These are phyloP conservation scores for Petrolisthes manimaculis DNA, from an alignment of 2,888 invertebrate genomes.

Conservation along the genomic window DNA sequence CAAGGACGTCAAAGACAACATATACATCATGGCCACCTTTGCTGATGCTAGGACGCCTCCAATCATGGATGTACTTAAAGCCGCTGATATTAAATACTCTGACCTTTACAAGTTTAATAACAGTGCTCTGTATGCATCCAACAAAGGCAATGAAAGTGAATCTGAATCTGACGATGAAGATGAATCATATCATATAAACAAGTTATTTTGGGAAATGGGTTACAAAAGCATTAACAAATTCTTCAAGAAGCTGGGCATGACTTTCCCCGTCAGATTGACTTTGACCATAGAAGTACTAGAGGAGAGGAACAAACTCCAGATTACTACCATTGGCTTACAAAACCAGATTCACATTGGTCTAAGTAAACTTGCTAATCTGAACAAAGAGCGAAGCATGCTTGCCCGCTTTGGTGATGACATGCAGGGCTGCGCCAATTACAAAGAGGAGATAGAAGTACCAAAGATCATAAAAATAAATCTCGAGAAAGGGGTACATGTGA, in stretches of 20 bases:
- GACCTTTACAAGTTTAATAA: constrained; percentile 66
- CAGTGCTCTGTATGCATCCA: constrained; percentile 61
- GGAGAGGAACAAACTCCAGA: constrained; percentile 62
- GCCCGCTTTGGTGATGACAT: constrained; percentile 57
- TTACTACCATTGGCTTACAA: constrained; percentile 59
- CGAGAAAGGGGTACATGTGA: constrained; percentile 62
- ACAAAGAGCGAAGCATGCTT: constrained; percentile 59
- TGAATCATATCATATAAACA: constrained; percentile 26
- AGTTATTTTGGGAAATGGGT: constrained; percentile 63
- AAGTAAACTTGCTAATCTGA: constrained; percentile 42
- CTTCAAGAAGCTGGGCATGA: constrained; percentile 54
- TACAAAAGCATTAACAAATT: constrained; percentile 60
- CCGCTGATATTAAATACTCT: constrained; percentile 57
- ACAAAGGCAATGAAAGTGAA: background rate
- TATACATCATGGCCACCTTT: constrained; percentile 66
- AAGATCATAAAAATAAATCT: constrained; percentile 50
- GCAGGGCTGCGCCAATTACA: constrained; percentile 66
- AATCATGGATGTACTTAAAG: constrained; percentile 62
- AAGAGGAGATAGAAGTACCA: constrained; percentile 65
- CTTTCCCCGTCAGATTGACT: constrained; percentile 54
- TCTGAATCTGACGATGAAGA: constrained; percentile 14
- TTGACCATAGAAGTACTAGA: constrained; percentile 66
- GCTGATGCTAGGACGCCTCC: constrained; percentile 66
- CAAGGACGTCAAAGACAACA: constrained; percentile 66
- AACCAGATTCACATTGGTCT: constrained; percentile 61